A percentile compares a stretch with the other conserved stretches of the same genome.
These are phyloP conservation scores for Orcinus orca DNA, from an alignment of 2,113 vertebrate species.

Conservation along the genomic window DNA sequence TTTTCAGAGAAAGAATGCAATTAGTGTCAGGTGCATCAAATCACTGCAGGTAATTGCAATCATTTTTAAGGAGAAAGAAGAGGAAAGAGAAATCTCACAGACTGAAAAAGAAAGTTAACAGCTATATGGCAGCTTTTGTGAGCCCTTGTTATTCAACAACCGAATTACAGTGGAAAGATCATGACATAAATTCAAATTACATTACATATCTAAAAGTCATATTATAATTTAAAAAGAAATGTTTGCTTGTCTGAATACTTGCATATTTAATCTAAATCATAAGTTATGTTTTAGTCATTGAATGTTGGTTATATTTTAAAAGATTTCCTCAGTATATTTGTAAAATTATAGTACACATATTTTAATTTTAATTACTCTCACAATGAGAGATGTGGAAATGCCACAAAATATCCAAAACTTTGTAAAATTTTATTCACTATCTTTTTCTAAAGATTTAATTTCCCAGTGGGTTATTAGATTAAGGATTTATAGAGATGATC, in stretches of 20 bases:
- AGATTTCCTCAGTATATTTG: background rate
- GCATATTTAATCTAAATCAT: background rate
- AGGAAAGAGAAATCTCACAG: background rate
- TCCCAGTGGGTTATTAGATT: background rate
- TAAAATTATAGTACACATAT: background rate
- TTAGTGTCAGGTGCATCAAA: conserved; percentile 38
- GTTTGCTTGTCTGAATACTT: background rate
- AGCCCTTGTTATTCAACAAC: background rate
- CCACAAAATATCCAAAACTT: background rate
- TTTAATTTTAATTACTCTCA: conserved; percentile 23
- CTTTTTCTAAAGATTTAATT: background rate
- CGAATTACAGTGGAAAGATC: background rate
- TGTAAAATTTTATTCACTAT: background rate
- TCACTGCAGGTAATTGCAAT: conserved; percentile 14
- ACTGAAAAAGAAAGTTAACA: background rate
- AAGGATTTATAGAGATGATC: background rate
- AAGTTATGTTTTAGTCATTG: background rate
- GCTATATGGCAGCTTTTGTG: background rate
- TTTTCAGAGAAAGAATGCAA: conserved; percentile 31
- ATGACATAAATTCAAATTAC: background rate
- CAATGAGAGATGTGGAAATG: background rate
- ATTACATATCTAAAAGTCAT: background rate
- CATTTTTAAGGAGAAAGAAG: conserved; percentile 45
- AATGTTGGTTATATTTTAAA: background rate
- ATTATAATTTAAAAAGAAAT: background rate